These are phyloP conservation scores for Penaeus vannamei DNA, from an alignment of 1,140 invertebrate species.

Conservation along the genomic window DNA sequence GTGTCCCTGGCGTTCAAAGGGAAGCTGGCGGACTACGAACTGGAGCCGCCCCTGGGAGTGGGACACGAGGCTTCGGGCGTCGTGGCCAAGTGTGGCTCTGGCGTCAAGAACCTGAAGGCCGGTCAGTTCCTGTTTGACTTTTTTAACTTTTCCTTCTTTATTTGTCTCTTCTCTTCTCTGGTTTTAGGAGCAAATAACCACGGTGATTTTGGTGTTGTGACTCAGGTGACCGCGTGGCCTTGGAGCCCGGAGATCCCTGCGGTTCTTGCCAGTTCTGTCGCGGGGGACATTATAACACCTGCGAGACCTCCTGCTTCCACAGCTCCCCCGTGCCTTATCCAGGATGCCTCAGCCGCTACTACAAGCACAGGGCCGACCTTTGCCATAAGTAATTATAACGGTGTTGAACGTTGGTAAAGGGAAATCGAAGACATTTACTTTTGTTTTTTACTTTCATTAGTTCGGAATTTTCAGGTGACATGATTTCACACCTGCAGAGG, in stretches of 20 bases:
- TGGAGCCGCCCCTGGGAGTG: constrained; percentile 88
- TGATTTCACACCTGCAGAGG: too few relatives aligned
- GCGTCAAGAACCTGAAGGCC: constrained; percentile 81
- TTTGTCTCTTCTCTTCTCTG: too few relatives aligned
- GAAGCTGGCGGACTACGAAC: constrained; percentile 85
- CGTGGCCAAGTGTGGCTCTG: constrained; percentile 80
- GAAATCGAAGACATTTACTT: too few relatives aligned
- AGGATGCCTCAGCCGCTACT: constrained; percentile 87
- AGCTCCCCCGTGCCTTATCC: constrained; percentile 91
- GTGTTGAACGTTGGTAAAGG: too few relatives aligned
- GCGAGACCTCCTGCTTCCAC: constrained; percentile 86
- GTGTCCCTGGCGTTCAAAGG: constrained; percentile 90
- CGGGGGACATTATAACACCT: constrained; percentile 90
- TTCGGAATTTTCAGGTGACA: too few relatives aligned
- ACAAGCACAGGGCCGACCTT: constrained; percentile 93
- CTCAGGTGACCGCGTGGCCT: constrained; percentile 90
- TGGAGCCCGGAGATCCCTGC: constrained; percentile 88
- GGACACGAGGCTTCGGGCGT: constrained; percentile 89
- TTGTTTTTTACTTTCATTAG: too few relatives aligned
- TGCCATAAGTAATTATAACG: constrained; percentile 83
- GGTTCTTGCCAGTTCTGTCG: constrained; percentile 90
- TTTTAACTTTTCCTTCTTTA: too few relatives aligned
- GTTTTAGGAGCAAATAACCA: too few relatives aligned
- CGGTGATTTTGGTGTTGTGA: too few relatives aligned
- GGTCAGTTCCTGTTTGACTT: constrained; percentile 77